Conservation (phyloP, 2,888 invertebrate genomes). For the Ophion obscuratus region DNA sequence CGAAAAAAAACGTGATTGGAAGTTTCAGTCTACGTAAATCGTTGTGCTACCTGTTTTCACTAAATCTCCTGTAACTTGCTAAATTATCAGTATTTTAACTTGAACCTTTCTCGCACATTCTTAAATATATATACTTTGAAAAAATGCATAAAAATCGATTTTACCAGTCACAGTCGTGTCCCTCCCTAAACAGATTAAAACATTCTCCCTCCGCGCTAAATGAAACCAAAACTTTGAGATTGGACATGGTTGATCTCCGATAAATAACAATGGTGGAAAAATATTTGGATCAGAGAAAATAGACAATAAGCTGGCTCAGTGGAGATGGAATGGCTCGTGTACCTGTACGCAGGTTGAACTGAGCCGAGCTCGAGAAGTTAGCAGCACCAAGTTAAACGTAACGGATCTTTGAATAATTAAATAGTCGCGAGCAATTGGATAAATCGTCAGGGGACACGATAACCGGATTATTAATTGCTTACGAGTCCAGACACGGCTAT, state of each 20-base stretch:
- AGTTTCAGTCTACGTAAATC: no score
- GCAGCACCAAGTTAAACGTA: conserved; percentile 48
- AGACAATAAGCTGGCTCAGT: background rate
- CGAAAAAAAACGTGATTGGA: no score
- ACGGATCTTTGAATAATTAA: conserved; percentile 67
- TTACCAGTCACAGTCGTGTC: no score
- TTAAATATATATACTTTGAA: no score
- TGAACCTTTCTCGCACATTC: no score
- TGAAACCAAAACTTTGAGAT: no score
- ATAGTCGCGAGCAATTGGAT: conserved; percentile 66
- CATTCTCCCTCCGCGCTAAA: no score
- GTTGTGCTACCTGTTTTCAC: no score
- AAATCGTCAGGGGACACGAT: conserved; percentile 67
- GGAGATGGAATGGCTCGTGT: conserved; percentile 10
- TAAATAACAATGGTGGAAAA: background rate
- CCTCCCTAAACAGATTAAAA: no score
- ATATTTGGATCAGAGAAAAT: background rate
- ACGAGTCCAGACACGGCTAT: conserved; percentile 45
- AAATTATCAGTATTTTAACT: no score
- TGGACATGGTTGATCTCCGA: background rate
- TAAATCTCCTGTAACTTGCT: no score
- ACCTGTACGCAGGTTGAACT: conserved; percentile 8
- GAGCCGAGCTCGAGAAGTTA: conserved; percentile 18
- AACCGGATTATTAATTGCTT: conserved; percentile 66
- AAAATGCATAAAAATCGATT: no score